These are phyloP conservation scores for Fregetta grallaria DNA, from an alignment of 2,113 vertebrate species.

Conservation along the genomic window DNA sequence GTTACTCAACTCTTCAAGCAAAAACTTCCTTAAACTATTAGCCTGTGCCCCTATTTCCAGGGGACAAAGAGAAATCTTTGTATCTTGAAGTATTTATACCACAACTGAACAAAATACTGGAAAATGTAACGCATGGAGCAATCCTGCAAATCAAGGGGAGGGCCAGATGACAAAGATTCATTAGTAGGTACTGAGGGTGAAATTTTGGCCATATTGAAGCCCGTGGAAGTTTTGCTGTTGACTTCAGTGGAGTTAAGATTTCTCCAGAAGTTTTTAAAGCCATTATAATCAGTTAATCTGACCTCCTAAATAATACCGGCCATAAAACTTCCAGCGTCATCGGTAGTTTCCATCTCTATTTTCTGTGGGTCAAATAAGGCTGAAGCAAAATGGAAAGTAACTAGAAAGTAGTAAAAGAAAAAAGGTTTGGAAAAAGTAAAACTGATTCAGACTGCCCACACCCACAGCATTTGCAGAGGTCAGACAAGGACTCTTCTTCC, in stretches of 20 bases:
- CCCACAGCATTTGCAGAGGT: conserved; percentile 49
- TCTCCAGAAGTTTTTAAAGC: conserved; percentile 10
- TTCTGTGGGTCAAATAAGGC: conserved; percentile 49
- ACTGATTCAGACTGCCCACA: conserved; percentile 36
- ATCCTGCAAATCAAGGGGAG: background rate
- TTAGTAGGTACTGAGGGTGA: background rate
- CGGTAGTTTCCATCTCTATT: background rate
- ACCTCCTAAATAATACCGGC: background rate
- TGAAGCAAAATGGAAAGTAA: conserved; percentile 53
- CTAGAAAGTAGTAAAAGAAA: conserved; percentile 64
- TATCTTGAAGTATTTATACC: conserved; percentile 17
- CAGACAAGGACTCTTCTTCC: conserved; percentile 51
- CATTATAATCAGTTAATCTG: background rate
- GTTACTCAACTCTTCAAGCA: background rate
- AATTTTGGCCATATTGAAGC: background rate
- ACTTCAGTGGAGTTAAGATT: background rate
- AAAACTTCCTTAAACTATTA: conserved; percentile 53
- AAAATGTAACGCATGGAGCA: conserved; percentile 16
- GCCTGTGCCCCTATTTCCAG: conserved; percentile 13
- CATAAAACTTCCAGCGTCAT: background rate
- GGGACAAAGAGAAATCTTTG: conserved; percentile 1
- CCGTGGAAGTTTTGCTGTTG: background rate
- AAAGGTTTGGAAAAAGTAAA: conserved; percentile 4
- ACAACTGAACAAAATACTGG: conserved; percentile 4
- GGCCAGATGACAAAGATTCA: background rate